These are phyloP conservation scores for Rhimphoctona megacephalus DNA, from an alignment of 2,888 invertebrate species.

Conservation along the genomic window DNA sequence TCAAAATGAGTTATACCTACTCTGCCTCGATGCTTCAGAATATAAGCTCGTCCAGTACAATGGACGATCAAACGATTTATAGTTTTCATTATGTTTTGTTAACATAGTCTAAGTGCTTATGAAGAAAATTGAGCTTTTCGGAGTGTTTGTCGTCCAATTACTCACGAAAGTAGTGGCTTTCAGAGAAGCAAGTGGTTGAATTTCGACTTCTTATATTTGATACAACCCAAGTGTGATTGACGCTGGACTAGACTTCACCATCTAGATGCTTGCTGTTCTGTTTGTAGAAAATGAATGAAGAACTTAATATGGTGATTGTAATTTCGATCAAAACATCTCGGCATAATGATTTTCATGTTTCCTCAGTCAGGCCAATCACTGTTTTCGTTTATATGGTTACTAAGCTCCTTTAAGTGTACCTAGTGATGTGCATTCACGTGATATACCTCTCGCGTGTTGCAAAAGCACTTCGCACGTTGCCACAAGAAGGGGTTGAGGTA, in stretches of 20 bases:
- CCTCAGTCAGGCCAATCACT: constrained; percentile 45
- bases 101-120: not conserved
- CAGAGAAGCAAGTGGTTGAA: not conserved
- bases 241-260: no score
- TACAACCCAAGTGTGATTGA: not conserved
- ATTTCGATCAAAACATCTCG: not conserved
- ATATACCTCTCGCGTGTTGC: constrained; percentile 64
- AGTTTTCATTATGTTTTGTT: not conserved
- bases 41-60: not conserved
- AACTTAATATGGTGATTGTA: not conserved
- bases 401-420: constrained; percentile 45
- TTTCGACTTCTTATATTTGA: not conserved
- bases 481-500: constrained; percentile 49
- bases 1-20: not conserved
- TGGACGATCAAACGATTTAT: not conserved
- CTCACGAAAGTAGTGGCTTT: not conserved
- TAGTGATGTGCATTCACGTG: constrained; percentile 64
- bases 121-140: not conserved
- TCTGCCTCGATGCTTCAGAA: not conserved
- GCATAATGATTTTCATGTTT: not conserved
- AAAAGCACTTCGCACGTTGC: constrained; percentile 63
- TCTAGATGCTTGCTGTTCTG: no score
- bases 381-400: constrained; percentile 10
- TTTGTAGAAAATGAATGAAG: not conserved
- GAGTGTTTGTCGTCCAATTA: not conserved